Evolutionary conservation across 2,888 invertebrate genomes (phyloP).

Genomic region (Branchipolynoe longqiensis): DNA sequence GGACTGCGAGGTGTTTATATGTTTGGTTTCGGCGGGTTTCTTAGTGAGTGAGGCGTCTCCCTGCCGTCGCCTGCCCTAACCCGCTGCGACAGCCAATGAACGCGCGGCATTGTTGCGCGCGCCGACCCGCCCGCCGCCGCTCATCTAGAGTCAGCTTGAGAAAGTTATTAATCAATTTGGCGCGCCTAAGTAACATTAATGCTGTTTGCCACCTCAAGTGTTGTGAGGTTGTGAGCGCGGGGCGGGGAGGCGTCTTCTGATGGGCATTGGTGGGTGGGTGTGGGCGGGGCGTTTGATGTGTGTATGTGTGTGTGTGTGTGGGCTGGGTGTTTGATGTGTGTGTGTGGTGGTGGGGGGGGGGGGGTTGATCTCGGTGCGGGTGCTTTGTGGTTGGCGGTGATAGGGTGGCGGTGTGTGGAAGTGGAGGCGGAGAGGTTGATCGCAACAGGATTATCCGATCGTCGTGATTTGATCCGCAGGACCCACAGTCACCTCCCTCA

Average conservation of each 20-base stretch:
- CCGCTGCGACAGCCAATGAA: slow-evolving; percentile 46
- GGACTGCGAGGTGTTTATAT: too few species aligned
- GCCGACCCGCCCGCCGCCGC: neutral
- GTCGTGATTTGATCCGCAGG: too few species aligned
- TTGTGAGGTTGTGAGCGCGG: neutral
- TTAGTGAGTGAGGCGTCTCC: too few species aligned
- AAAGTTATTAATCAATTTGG: slow-evolving; percentile 57
- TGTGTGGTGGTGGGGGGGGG: too few species aligned
- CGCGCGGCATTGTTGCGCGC: slow-evolving; percentile 34
- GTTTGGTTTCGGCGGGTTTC: too few species aligned
- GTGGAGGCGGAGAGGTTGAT: too few species aligned
- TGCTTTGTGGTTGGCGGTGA: too few species aligned
- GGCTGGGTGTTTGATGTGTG: neutral
- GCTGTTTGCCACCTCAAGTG: slow-evolving; percentile 53
- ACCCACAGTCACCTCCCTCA: too few species aligned
- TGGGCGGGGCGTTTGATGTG: neutral
- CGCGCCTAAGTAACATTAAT: slow-evolving; percentile 52
- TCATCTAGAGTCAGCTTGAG: slow-evolving; percentile 51
- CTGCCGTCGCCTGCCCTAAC: slow-evolving; percentile 18
- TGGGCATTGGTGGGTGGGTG: neutral
- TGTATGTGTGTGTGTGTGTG: neutral
- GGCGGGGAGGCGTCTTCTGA: neutral
- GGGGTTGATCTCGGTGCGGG: too few species aligned
- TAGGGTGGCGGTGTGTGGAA: too few species aligned
- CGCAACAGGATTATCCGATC: too few species aligned